Base-by-base conservation (phyloP, 2,113 vertebrate genomes). In the Antennarius striatus region DNA sequence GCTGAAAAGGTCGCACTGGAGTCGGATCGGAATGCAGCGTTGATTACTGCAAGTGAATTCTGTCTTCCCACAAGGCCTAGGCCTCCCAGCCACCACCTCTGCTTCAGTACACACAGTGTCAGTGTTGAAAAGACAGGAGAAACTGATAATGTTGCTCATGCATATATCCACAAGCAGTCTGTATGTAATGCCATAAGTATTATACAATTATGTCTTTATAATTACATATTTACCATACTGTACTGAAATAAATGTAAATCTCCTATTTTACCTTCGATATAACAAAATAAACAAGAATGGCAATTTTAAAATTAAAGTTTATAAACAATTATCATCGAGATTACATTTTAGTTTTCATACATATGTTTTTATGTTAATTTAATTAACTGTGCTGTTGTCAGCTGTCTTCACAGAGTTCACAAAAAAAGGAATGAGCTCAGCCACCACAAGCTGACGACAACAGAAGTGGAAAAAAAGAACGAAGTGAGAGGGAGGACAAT, bases 41-140 rank as follows among this genome's bases (percentile, higher is more conserved):
- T 89, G 95, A 87, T 96, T 95, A 16, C 63, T 89, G 81, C 98
- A 99, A 50, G 95, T 90, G 88, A 98, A 98, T 88, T 99, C 96
- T 4, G 95, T 94, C 79, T 98, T 98, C 70, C 94, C 97, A 83
- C 97, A 98, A 0, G 96, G 96, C 9, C 91, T 95, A 72, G 90
- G 90, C 81, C 94, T 95, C 48, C 88, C 88, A 0, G 88, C 86
- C 45, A 92, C 71, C 56, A 92, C 93, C 84, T 94, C 96, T 97
- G 81, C n/a, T 85, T 83, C 36, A 64, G 47, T 16, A 59, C 49
- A 65, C 39, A 62, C 29, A 69, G 30, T 0, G 39, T 16, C 16
- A 30, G 17, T 22, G 22, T 60, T 30, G 42, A 43, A 12, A 43
- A 43, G 42, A 43, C 6, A 3, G 42, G 42, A 43, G 42, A 12